Evolutionary conservation across 2,888 invertebrate species (phyloP), one percentile per base, ranked within the genome.

Genomic region (Hemaris fuciformis): DNA sequence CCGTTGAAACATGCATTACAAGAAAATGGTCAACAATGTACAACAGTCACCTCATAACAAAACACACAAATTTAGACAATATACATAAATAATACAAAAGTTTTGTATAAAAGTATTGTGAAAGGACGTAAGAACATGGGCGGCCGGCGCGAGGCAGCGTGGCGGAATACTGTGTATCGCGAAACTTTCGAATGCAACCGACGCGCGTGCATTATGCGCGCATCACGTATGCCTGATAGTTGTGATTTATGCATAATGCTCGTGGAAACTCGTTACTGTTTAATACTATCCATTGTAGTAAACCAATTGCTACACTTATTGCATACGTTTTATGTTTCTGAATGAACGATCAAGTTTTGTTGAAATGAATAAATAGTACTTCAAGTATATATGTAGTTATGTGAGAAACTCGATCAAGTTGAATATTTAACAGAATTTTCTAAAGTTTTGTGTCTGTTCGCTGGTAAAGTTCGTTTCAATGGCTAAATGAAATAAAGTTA

Each of bases 221-320:
- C 31, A 53, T 53, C 53, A 53, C 53, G 31, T 31, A 53, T 53
- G 31, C 53, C 18, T 27, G 27, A 31, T 53, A 31, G 27, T 53
- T 53, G 53, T 53, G 53, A 53, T 53, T 53, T 53, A 53, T 53
- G 53, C 53, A 27, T 53, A 53, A 53, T 18, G 53, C 53, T 53
- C 53, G 53, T 53, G 31, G 31, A 53, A 53, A 53, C 31, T 53
- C 53, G 53, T 53, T 53, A 53, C 31, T 53, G 48, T 18, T 53
- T 53, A 31, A 31, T 53, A 20, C 27, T 27, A 4, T 31, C 15
- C 31, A 31, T 10, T 53, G 23, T 25, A 46, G n/a, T 46, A 46
- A 22, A 23, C 23, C 4, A 13, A 46, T 46, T 25, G 25, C n/a
- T 22, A 23, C 25, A 5, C 23, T 46, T 46, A 46, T 25, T 46